These are phyloP conservation scores for Hapalemur alaotrensis DNA, from an alignment of 2,797 vertebrate species.

Conservation along the genomic window DNA sequence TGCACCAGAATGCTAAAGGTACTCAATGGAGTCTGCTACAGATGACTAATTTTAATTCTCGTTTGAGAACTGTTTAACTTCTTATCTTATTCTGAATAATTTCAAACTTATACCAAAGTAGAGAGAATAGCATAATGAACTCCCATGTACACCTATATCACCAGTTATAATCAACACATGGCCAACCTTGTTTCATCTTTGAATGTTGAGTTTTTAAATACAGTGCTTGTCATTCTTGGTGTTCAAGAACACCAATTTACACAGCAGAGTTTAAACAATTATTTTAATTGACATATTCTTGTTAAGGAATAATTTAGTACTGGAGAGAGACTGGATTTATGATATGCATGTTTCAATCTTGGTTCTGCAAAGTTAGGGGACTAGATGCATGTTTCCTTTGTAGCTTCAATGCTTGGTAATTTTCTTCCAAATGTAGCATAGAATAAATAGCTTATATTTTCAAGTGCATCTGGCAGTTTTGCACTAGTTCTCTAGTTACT, in stretches of 20 bases:
- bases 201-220: neutral
- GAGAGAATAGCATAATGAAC: neutral
- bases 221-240: neutral
- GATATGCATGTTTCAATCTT: neutral
- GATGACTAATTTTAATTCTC: neutral
- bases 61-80: neutral
- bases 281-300: neutral
- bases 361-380: neutral
- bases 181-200: neutral
- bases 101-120: neutral
- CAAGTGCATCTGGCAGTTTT: neutral
- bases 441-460: neutral
- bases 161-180: neutral
- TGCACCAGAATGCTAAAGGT: rapidly evolving
- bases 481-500: neutral
- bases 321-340: neutral
- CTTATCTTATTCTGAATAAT: neutral
- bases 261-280: neutral
- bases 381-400: neutral
- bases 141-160: neutral
- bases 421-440: neutral
- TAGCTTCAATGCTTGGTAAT: neutral
- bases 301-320: neutral
- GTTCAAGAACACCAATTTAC: neutral
- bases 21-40: neutral